A percentile compares a stretch with the other conserved stretches of the same genome.
Conservation (phyloP, 2,113 vertebrate genomes). For the Alligator sinensis region DNA sequence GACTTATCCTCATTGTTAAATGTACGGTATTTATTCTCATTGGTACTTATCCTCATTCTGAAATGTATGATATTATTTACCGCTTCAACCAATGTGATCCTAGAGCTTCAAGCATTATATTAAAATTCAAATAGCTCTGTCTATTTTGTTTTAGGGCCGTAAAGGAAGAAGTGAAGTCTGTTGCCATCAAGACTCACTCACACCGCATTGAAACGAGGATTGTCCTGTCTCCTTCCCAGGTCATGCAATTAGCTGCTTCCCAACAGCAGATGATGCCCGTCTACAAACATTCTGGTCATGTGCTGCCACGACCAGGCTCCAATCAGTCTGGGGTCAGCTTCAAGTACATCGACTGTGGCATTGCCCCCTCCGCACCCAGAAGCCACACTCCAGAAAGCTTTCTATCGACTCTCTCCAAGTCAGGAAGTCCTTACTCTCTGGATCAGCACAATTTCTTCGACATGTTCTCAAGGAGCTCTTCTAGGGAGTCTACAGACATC, state of each 20-base stretch:
- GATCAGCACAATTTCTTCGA: not conserved
- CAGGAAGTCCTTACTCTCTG: not conserved
- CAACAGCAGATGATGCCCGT: accelerated
- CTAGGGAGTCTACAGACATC: not conserved
- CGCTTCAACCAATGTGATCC: too few relatives aligned
- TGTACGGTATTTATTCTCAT: too few relatives aligned
- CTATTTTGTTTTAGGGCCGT: not conserved
- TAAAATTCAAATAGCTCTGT: not conserved
- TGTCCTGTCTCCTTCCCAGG: not conserved
- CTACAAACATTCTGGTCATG: too few relatives aligned
- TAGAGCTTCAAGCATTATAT: not conserved
- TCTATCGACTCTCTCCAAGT: not conserved
- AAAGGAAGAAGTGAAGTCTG: not conserved
- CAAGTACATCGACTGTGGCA: not conserved
- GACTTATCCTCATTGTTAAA: too few relatives aligned
- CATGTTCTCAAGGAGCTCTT: not conserved
- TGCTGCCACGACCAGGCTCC: not conserved
- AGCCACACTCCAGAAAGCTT: not conserved
- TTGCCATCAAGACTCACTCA: not conserved
- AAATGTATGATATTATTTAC: too few relatives aligned
- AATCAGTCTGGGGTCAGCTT: not conserved
- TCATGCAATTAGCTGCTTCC: accelerated
- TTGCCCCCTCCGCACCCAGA: not conserved
- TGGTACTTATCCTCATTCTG: too few relatives aligned
- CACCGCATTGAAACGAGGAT: not conserved